A percentile compares a stretch with the other conserved stretches of the same genome.
These are phyloP conservation scores for Megalopta genalis DNA, from an alignment of 1,140 invertebrate species.

Conservation along the genomic window DNA sequence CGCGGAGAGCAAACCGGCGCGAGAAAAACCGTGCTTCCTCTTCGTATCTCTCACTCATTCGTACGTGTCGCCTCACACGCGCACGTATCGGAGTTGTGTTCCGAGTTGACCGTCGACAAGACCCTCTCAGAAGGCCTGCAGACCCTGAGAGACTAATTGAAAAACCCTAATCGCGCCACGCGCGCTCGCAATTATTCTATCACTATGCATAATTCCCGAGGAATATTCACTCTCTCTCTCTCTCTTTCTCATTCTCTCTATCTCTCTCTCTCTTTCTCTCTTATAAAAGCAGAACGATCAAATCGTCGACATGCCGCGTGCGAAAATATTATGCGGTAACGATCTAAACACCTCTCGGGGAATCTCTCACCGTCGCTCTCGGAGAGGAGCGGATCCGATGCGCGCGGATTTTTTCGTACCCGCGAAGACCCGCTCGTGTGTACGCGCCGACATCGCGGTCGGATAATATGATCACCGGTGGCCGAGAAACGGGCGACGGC, in stretches of 20 bases:
- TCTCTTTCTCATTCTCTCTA: background rate
- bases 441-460: conserved; percentile 3
- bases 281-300: conserved; percentile 34
- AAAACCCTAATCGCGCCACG: conserved; percentile 25
- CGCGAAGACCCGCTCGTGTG: conserved; percentile 9
- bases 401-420: background rate
- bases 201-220: conserved; percentile 9
- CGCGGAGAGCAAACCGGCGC: conserved; percentile 8
- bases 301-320: conserved; percentile 1
- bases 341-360: background rate
- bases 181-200: conserved; percentile 27
- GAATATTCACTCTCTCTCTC: background rate
- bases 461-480: background rate
- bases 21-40: background rate
- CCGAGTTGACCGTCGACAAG: conserved; percentile 25
- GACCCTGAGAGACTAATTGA: conserved; percentile 37
- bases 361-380: too few species aligned
- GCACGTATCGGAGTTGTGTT: background rate
- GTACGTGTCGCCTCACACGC: background rate
- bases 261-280: background rate
- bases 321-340: background rate
- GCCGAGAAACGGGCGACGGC: conserved; percentile 3
- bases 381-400: too few species aligned
- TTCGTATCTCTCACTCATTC: background rate
- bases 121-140: conserved; percentile 7